Evolutionary conservation across 2,113 vertebrate species (phyloP).

Genomic region (Gadus chalcogrammus): DNA sequence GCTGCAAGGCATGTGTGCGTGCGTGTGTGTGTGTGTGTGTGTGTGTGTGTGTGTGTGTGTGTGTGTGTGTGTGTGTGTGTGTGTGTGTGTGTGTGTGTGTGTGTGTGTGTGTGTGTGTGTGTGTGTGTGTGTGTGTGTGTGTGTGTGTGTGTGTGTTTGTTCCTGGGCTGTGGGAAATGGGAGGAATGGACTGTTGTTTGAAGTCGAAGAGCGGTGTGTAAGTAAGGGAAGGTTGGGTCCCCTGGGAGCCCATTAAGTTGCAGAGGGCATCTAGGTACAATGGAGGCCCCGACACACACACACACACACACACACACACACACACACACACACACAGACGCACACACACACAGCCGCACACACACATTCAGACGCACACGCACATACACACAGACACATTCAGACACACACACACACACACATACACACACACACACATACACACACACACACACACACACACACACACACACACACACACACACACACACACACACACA

Average conservation of each 20-base stretch:
- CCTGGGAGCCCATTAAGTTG: slow-evolving; percentile 38
- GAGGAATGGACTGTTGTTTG: slow-evolving; percentile 5
- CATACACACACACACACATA: slow-evolving; percentile 1
- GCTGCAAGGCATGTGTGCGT: slow-evolving; percentile 2
- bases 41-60: background rate
- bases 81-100: slow-evolving; percentile 9
- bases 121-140: slow-evolving; percentile 5
- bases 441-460: background rate
- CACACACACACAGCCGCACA: background rate
- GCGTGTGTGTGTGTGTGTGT: slow-evolving; percentile 5
- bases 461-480: background rate
- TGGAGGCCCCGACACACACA: no score
- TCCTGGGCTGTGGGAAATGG: background rate
- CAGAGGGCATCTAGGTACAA: slow-evolving; percentile 14
- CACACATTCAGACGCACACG: background rate
- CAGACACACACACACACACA: slow-evolving; percentile 7
- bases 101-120: background rate
- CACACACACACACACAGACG: background rate
- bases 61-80: slow-evolving; percentile 1
- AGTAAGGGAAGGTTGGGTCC: slow-evolving; percentile 16
- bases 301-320: background rate
- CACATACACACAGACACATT: no score
- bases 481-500: background rate
- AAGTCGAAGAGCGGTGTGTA: background rate
- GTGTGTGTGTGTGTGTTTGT: slow-evolving; percentile 1